Conservation (phyloP, 2,113 vertebrate genomes). For the Limanda limanda region DNA sequence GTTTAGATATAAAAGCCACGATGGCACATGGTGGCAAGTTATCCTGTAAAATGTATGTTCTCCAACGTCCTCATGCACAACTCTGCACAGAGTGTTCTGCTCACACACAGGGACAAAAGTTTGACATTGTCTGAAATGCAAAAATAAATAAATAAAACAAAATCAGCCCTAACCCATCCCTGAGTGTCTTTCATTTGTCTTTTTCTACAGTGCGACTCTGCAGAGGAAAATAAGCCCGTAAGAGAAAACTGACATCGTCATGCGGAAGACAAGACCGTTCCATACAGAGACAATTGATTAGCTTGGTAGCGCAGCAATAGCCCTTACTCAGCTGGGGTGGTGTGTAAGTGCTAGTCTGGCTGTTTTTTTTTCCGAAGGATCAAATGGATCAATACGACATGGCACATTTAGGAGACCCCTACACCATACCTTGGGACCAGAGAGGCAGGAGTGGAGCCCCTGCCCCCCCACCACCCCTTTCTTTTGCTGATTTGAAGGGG, state of each 20-base stretch:
- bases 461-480: constrained; percentile 34
- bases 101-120: background rate
- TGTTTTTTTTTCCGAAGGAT: constrained; percentile 69
- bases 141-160: background rate
- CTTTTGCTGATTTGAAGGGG: constrained; percentile 66
- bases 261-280: constrained; percentile 57
- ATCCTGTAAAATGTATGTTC: background rate
- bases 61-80: background rate
- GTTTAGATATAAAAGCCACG: background rate
- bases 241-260: constrained; percentile 65
- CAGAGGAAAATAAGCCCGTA: constrained; percentile 39
- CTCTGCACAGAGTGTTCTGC: background rate
- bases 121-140: constrained; percentile 16
- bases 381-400: constrained; percentile 83
- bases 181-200: constrained; percentile 1
- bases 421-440: constrained; percentile 67
- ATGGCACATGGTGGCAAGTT: background rate
- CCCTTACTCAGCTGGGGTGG: constrained; percentile 79
- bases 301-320: constrained; percentile 66
- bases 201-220: constrained; percentile 23
- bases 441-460: constrained; percentile 64
- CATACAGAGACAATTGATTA: constrained; percentile 81
- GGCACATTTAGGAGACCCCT: constrained; percentile 74
- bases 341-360: constrained; percentile 78
- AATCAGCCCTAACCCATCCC: background rate